phyloP scores from a whole-genome alignment of 2,888 invertebrate species.

The Lagria hirta region DNA sequence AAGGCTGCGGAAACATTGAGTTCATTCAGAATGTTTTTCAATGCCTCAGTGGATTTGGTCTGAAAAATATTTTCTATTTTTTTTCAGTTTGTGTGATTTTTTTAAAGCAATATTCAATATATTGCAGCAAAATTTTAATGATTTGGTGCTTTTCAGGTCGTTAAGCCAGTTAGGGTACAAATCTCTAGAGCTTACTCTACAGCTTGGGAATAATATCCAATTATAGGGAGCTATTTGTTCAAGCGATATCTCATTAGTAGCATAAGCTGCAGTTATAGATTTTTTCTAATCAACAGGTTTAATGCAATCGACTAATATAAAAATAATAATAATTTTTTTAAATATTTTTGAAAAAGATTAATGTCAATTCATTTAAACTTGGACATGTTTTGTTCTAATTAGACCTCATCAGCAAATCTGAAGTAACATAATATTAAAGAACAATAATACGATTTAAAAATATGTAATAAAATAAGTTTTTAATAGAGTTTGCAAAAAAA shows the following conservation, averaged over 20 bases:
- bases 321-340: too few species aligned
- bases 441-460: too few species aligned
- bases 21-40: conserved; percentile 23
- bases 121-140: conserved; percentile 20
- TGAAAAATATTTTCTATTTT: conserved; percentile 16
- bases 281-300: conserved; percentile 2
- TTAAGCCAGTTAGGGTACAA: conserved; percentile 29
- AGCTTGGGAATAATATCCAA: conserved; percentile 44
- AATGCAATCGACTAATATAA: too few species aligned
- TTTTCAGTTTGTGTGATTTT: conserved; percentile 10
- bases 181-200: conserved; percentile 31
- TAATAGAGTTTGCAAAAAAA: too few species aligned
- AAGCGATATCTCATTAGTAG: conserved; percentile 45
- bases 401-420: too few species aligned
- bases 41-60: conserved; percentile 16
- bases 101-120: conserved; percentile 16
- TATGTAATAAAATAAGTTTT: too few species aligned
- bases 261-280: conserved; percentile 33
- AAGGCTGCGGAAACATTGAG: conserved; percentile 26
- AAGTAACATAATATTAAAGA: too few species aligned
- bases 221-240: conserved; percentile 44
- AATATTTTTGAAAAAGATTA: too few species aligned
- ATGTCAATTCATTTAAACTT: too few species aligned
- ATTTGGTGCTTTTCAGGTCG: conserved; percentile 27
- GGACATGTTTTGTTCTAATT: too few species aligned